These are phyloP conservation scores for Luidia sarsii DNA, from an alignment of 53 echinoderm and acorn worm genomes.

Conservation along the genomic window DNA sequence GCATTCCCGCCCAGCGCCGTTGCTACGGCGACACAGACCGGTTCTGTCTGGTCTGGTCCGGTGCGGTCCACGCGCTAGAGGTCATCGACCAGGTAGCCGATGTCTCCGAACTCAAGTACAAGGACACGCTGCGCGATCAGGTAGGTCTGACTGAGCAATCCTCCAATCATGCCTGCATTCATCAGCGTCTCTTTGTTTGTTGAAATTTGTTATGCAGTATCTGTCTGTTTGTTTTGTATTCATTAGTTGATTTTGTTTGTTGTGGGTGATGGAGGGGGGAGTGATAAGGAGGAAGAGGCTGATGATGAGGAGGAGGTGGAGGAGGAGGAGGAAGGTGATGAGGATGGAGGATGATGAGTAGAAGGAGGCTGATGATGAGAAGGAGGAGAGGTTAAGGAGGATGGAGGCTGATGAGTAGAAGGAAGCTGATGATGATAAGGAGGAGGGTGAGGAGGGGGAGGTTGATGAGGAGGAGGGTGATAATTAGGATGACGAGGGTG, in stretches of 20 bases:
- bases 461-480: neutral
- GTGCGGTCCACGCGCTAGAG: constrained; percentile 78
- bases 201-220: no score
- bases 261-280: no score
- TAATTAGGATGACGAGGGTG: no score
- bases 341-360: neutral
- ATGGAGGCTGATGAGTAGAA: neutral
- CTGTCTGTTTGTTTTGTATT: no score
- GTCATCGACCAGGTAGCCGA: constrained; percentile 86
- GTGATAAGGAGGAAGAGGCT: no score
- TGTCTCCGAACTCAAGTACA: constrained; percentile 93
- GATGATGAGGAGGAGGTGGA: neutral
- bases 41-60: constrained; percentile 69
- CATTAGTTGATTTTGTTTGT: no score
- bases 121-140: constrained; percentile 91
- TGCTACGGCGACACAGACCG: constrained; percentile 76
- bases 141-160: no score
- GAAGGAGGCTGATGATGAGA: neutral
- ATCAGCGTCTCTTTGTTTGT: no score
- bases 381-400: neutral
- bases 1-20: constrained; percentile 61
- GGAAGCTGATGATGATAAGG: neutral
- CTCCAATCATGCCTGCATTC: no score
- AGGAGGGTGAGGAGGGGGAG: neutral
- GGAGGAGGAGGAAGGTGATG: neutral